Evolutionary conservation across 2,797 vertebrate genomes (phyloP).

Genomic region (Pseudomugil tenellus): DNA sequence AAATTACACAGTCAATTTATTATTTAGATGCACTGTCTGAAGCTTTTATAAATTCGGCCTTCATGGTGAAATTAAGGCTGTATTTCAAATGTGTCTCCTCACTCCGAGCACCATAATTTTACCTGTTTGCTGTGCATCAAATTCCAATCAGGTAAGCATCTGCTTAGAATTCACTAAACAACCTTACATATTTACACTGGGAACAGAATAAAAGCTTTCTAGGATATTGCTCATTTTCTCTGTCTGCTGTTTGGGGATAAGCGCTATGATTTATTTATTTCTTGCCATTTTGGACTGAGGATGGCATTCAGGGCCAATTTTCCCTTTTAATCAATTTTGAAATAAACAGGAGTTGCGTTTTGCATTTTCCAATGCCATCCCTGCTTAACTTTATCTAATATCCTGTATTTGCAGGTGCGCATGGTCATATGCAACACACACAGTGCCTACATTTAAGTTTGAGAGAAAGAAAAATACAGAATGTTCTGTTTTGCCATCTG

Average conservation of each 20-base stretch:
- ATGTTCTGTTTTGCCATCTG: slow-evolving; percentile 3
- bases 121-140: slow-evolving; percentile 57
- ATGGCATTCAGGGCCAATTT: slow-evolving; percentile 69
- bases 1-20: slow-evolving; percentile 49
- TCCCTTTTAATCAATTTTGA: slow-evolving; percentile 72
- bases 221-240: slow-evolving; percentile 76
- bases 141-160: slow-evolving; percentile 77
- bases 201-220: slow-evolving; percentile 69
- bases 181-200: slow-evolving; percentile 65
- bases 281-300: slow-evolving; percentile 58
- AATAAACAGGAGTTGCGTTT: slow-evolving; percentile 66
- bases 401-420: slow-evolving; percentile 21
- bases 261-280: slow-evolving; percentile 77
- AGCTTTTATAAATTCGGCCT: slow-evolving; percentile 43
- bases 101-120: slow-evolving; percentile 43
- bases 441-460: slow-evolving; percentile 3
- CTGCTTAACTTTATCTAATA: slow-evolving; percentile 39
- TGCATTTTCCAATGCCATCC: slow-evolving; percentile 61
- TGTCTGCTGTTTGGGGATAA: slow-evolving; percentile 70
- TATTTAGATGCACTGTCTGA: slow-evolving; percentile 33
- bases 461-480: slow-evolving; percentile 13
- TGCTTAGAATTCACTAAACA: slow-evolving; percentile 74
- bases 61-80: slow-evolving; percentile 36
- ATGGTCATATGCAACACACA: not conserved
- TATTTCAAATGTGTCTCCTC: slow-evolving; percentile 41